Conservation (phyloP, 1,140 invertebrate genomes). For the Drosophila dunni region DNA sequence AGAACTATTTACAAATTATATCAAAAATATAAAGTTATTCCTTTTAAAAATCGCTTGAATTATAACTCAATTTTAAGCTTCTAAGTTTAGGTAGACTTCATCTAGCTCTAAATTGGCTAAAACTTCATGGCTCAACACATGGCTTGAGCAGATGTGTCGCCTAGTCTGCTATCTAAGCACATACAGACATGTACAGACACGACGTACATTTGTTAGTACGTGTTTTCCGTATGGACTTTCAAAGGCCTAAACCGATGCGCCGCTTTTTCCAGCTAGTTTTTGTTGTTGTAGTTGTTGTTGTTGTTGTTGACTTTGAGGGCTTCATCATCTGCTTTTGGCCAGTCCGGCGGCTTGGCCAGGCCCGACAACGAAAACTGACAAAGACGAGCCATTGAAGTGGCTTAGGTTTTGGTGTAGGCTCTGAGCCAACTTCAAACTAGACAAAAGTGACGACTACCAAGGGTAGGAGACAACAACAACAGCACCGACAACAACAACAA, state of each 20-base stretch:
- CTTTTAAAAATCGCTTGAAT: too few relatives aligned
- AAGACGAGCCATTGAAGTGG: conserved; percentile 70
- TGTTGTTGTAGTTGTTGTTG: conserved; percentile 31
- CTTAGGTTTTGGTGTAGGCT: conserved; percentile 79
- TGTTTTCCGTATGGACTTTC: conserved; percentile 64
- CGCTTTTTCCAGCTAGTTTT: conserved; percentile 53
- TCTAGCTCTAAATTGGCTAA: too few relatives aligned
- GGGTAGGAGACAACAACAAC: conserved; percentile 66
- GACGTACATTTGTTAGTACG: conserved; percentile 37
- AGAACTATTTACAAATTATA: too few relatives aligned
- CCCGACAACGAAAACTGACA: conserved; percentile 74
- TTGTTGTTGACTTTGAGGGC: conserved; percentile 76
- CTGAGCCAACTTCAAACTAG: conserved; percentile 46
- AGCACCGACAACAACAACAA: conserved; percentile 40
- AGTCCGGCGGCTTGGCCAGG: conserved; percentile 58
- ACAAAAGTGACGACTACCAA: conserved; percentile 57
- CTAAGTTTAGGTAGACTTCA: too few relatives aligned
- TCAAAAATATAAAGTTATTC: too few relatives aligned
- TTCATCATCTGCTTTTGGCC: conserved; percentile 82
- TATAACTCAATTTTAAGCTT: too few relatives aligned
- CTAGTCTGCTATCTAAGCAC: conserved; percentile 31
- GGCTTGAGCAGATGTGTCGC: conserved; percentile 69
- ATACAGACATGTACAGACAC: background rate
- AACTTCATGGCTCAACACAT: too few relatives aligned
- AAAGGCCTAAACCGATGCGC: conserved; percentile 81